Evolutionary conservation across 2,888 invertebrate genomes (phyloP).

Genomic region (Anoplius nigerrimus): DNA sequence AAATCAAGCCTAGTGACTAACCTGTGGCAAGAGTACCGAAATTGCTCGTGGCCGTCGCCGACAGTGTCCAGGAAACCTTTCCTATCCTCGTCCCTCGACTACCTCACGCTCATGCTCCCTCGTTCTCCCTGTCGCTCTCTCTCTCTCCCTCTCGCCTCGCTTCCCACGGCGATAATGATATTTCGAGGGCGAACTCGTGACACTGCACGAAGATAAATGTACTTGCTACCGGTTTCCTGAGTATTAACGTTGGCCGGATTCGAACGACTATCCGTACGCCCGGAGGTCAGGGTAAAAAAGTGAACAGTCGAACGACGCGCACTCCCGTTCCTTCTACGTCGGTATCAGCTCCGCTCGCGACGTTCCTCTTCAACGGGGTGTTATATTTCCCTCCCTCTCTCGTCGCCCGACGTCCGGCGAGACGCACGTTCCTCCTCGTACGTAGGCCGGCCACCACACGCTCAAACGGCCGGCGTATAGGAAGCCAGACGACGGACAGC

Average conservation of each 20-base stretch:
- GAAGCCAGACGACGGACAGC: no score
- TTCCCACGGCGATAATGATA: not conserved
- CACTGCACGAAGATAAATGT: not conserved
- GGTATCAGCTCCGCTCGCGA: slow-evolving; percentile 21
- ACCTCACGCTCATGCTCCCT: not conserved
- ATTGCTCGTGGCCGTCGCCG: no score
- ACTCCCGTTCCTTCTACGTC: slow-evolving; percentile 48
- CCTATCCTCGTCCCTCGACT: not conserved
- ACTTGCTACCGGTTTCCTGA: not conserved
- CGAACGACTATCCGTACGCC: not conserved
- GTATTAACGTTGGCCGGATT: no score
- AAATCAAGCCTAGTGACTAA: no score
- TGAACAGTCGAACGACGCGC: slow-evolving; percentile 41
- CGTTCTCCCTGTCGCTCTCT: not conserved
- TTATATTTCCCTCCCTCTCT: slow-evolving; percentile 39
- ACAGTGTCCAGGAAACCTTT: not conserved
- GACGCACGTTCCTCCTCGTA: not conserved
- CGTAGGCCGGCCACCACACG: not conserved
- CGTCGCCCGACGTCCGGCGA: not conserved
- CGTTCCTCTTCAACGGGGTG: slow-evolving; percentile 39
- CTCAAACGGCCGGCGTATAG: not conserved
- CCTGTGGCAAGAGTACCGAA: no score
- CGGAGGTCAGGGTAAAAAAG: slow-evolving; percentile 58
- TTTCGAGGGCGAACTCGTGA: not conserved
- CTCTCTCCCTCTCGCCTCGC: not conserved